Evolutionary conservation across 1,140 invertebrate species (phyloP).

Genomic region (Drosophila ercepeae): DNA sequence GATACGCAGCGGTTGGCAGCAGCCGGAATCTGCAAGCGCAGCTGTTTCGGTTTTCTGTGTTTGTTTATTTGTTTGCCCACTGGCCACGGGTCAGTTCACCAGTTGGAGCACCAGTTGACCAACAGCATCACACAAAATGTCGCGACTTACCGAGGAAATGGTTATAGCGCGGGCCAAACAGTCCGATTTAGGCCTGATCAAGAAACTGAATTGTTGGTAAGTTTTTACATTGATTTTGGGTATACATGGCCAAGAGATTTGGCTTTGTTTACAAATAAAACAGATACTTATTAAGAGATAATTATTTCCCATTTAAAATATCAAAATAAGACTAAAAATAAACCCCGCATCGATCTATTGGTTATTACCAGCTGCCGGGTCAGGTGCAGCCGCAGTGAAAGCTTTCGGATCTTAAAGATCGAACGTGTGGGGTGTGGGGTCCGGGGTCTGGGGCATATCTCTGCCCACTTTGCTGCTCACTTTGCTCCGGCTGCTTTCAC

Average conservation of each 20-base stretch:
- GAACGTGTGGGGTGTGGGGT: conserved; percentile 20
- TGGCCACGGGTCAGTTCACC: conserved; percentile 39
- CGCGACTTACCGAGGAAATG: conserved; percentile 95
- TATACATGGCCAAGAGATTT: not conserved
- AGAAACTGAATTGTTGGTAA: conserved; percentile 96
- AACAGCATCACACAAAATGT: conserved; percentile 85
- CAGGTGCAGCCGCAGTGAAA: conserved; percentile 58
- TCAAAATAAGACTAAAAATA: no score
- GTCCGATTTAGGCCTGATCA: conserved; percentile 92
- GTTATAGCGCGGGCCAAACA: conserved; percentile 94
- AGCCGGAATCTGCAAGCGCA: conserved; percentile 36
- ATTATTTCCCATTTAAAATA: no score
- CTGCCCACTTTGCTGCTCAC: conserved; percentile 53
- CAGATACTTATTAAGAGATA: conserved; percentile 7
- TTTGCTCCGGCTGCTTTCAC: conserved; percentile 54
- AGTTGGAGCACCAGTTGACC: conserved; percentile 15
- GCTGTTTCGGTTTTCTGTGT: conserved; percentile 17
- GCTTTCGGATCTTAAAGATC: conserved; percentile 25
- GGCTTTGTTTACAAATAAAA: not conserved
- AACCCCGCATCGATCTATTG: conserved; percentile 32
- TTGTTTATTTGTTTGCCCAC: not conserved
- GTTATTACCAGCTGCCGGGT: conserved; percentile 19
- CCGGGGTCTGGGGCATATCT: conserved; percentile 29
- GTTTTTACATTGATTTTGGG: conserved; percentile 52
- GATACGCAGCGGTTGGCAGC: conserved; percentile 26